Percentiles rank a stretch among this genome's conserved stretches.
Evolutionary conservation across 2,888 invertebrate species (phyloP).

Genomic region (Ochropleura plecta): DNA sequence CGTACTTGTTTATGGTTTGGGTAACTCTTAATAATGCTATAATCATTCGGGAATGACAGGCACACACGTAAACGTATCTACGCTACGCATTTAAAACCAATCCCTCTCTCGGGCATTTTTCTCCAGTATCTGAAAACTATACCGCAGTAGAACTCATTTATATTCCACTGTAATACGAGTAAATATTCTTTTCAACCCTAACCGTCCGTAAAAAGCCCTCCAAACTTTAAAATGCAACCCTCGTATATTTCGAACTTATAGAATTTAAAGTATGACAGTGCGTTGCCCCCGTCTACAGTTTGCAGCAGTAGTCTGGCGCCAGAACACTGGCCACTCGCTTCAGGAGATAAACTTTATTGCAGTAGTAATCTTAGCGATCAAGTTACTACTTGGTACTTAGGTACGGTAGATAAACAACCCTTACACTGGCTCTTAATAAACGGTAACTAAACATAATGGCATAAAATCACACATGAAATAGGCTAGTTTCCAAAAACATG

Average conservation of each 20-base stretch:
- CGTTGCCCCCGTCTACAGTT: constrained; percentile 57
- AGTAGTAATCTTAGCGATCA: constrained; percentile 11
- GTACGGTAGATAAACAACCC: constrained; percentile 18
- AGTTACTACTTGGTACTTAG: constrained; percentile 2
- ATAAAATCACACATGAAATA: background rate
- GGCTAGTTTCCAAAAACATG: too few species aligned
- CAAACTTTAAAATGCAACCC: constrained; percentile 41
- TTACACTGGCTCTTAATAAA: background rate
- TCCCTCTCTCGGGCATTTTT: too few species aligned
- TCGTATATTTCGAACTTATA: constrained; percentile 35
- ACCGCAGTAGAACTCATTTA: background rate
- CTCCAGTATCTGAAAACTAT: background rate
- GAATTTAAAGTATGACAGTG: constrained; percentile 47
- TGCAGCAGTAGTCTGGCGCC: constrained; percentile 16
- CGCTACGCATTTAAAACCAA: background rate
- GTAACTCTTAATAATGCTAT: too few species aligned
- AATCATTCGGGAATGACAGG: background rate
- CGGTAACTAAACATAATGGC: background rate
- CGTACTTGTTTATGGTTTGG: too few species aligned
- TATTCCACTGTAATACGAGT: background rate
- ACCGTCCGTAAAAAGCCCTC: background rate
- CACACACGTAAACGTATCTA: background rate
- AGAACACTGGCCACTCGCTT: constrained; percentile 20
- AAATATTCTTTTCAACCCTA: background rate
- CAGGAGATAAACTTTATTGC: constrained; percentile 39